phyloP scores from a whole-genome alignment of 2,797 vertebrate species.

The Trichosurus vulpecula region DNA sequence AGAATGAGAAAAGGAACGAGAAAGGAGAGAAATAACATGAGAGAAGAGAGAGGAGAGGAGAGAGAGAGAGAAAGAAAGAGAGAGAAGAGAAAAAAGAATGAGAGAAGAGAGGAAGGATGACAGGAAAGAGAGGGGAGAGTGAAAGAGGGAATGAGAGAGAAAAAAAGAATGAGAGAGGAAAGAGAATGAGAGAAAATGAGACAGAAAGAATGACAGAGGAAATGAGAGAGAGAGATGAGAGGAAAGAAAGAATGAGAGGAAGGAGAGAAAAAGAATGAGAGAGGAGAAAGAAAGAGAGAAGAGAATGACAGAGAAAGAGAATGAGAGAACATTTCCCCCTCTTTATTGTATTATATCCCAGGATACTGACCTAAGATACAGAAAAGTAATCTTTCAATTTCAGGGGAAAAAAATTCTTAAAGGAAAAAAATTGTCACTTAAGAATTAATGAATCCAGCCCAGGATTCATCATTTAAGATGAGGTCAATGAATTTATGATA shows the following conservation, averaged over 20 bases:
- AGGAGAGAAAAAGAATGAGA: no score
- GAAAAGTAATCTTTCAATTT: slow-evolving; percentile 71
- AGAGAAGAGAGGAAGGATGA: no score
- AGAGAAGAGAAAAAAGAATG: no score
- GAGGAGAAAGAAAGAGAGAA: no score
- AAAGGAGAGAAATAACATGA: no score
- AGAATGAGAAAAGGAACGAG: not conserved
- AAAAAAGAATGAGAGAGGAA: not conserved
- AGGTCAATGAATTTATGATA: slow-evolving; percentile 87
- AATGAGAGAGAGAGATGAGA: not conserved
- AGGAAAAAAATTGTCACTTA: slow-evolving; percentile 83
- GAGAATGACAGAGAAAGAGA: no score
- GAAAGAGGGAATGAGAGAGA: not conserved
- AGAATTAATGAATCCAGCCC: slow-evolving; percentile 85
- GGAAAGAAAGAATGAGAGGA: not conserved
- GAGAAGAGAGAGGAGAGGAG: no score
- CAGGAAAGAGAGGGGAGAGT: no score
- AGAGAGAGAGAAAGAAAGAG: no score
- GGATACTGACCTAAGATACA: slow-evolving; percentile 66
- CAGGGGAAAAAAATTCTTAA: slow-evolving; percentile 77
- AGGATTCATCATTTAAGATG: slow-evolving; percentile 84
- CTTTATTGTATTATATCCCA: slow-evolving; percentile 40
- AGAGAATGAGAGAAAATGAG: not conserved
- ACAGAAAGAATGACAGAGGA: no score
- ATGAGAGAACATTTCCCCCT: not conserved